phyloP scores from a whole-genome alignment of 2,888 invertebrate species.

The Drosophila basisetae region DNA sequence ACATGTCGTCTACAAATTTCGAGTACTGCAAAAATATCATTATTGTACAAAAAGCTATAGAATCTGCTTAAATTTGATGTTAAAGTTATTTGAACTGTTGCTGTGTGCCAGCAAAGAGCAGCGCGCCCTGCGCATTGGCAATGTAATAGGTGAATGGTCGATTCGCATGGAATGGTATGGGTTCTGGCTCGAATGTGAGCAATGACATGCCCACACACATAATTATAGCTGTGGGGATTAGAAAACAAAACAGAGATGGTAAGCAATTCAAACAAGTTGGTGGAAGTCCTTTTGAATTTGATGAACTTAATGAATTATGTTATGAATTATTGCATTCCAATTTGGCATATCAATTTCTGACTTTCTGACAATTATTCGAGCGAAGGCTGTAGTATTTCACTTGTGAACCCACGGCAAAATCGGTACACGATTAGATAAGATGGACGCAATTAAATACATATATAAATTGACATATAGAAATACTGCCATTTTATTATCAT shows the following conservation, averaged over 20 bases:
- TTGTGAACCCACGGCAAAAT: background rate
- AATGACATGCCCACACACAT: background rate
- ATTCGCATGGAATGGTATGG: constrained; percentile 45
- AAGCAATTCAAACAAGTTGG: background rate
- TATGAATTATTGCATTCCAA: background rate
- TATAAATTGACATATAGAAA: background rate
- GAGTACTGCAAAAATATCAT: background rate
- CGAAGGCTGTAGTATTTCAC: background rate
- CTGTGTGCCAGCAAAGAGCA: constrained; percentile 48
- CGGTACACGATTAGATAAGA: constrained; percentile 11
- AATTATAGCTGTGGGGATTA: constrained; percentile 27
- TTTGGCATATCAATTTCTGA: no score
- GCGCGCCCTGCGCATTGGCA: constrained; percentile 19
- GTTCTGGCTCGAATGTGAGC: constrained; percentile 19
- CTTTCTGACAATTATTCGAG: background rate
- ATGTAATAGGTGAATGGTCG: constrained; percentile 55
- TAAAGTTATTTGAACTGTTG: background rate
- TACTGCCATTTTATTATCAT: constrained; percentile 36
- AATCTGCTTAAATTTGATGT: background rate
- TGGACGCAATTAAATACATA: background rate
- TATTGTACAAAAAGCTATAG: background rate
- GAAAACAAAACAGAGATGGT: background rate
- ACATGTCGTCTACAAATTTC: background rate
- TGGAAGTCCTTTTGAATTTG: background rate
- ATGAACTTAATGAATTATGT: background rate